A percentile compares a stretch with the other conserved stretches of the same genome.
Conservation (phyloP, 2,797 vertebrate genomes). For the Tangara arthus region DNA sequence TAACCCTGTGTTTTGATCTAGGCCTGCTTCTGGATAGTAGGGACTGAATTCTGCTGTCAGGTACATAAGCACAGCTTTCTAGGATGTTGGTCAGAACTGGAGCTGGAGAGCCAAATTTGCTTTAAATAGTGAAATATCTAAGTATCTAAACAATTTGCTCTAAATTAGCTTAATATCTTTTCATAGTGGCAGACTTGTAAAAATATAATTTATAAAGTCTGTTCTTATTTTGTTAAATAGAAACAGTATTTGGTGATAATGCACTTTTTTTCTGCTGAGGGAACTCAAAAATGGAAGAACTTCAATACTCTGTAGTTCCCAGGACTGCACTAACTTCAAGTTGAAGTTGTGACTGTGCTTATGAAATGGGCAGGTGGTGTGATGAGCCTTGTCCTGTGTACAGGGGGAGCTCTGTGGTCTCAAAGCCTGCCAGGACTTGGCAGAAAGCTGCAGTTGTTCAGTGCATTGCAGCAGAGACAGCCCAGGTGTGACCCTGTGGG, state of each 20-base stretch:
- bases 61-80: neutral
- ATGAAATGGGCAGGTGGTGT: neutral
- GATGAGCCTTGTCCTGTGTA: neutral
- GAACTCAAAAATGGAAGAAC: neutral
- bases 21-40: neutral
- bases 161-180: neutral
- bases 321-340: neutral
- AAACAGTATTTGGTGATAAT: neutral
- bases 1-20: neutral
- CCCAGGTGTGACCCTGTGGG: accelerated
- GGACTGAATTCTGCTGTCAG: neutral
- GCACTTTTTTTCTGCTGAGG: neutral
- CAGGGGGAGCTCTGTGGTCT: neutral
- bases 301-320: neutral
- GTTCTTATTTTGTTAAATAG: neutral
- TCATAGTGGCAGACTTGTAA: neutral
- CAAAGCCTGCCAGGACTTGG: neutral
- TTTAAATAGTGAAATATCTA: neutral
- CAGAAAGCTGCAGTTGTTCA: neutral
- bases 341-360: neutral
- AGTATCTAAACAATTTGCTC: neutral
- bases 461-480: neutral
- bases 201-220: neutral
- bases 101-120: neutral
- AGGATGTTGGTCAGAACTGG: neutral